These are phyloP conservation scores for Onychorhynchus coronatus DNA, from an alignment of 2,113 vertebrate species.

Conservation along the genomic window DNA sequence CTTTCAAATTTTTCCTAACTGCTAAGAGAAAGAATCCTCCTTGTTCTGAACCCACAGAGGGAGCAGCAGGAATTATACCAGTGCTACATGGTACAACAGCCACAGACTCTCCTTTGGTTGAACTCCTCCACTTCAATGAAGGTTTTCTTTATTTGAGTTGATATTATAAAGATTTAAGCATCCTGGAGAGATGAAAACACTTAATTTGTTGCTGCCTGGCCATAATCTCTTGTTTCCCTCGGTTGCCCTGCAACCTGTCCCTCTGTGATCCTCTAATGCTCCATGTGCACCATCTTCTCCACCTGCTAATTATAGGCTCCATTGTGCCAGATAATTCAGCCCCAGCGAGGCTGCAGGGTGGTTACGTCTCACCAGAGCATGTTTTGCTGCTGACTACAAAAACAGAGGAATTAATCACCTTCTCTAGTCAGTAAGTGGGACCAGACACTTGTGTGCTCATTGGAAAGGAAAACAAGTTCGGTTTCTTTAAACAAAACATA, in stretches of 20 bases:
- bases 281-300: neutral
- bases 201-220: neutral
- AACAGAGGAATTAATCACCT: conserved; percentile 24
- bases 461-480: conserved; percentile 18
- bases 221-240: neutral
- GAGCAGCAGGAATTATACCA: neutral
- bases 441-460: neutral
- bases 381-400: neutral
- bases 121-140: neutral
- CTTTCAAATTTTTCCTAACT: neutral
- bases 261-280: neutral
- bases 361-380: neutral
- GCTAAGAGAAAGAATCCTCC: neutral
- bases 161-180: neutral
- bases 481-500: conserved; percentile 1
- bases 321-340: conserved; percentile 35
- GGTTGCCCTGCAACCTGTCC: neutral
- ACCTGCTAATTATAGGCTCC: conserved; percentile 46
- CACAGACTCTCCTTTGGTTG: neutral
- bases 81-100: neutral
- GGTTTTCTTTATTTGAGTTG: neutral
- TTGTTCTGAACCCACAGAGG: neutral
- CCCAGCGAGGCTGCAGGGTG: neutral
- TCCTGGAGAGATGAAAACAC: conserved; percentile 9
- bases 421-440: neutral